Base-by-base conservation (phyloP, 2,797 vertebrate genomes). In the Takifugu ocellatus region DNA sequence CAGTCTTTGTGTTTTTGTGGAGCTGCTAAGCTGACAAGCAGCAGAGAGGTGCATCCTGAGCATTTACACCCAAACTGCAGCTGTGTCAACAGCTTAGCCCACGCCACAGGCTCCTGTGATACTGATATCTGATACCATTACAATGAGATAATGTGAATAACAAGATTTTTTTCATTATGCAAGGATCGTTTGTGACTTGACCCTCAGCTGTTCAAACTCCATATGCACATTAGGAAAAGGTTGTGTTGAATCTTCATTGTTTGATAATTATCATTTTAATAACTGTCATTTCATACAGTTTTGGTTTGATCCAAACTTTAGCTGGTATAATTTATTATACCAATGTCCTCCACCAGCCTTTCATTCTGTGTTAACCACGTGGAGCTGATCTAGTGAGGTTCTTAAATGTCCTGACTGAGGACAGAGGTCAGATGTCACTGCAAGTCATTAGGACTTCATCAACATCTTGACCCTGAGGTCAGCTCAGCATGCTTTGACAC, bases 71-170 rank as follows among this genome's bases (percentile, higher is more conserved):
- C 85, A 74, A 54, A 15, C 44, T 68, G 79, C 87, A 89, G 87
- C 87, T 88, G 88, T 84, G 87, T 87, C 85, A 88, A 88, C 81
- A 88, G 0, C 49, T 27, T 5, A 29, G 50, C 54, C 57, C 47
- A 50, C n/a, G n/a, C 36, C 59, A 59, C 45, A 15, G 44, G 21
- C 56, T 44, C 58, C 6, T 17, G 68, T 27, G 39, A 68, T 25
- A 61, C 66, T 62, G 60, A 66, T 70, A 74, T 67, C 47, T 25
- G 54, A 54, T 47, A 55, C 2, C 21, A 39, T 14, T 39, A 6
- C n/a, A 46, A 46, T 7, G 12, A 63, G 57, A 64, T 61, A 68
- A 68, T 36, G 45, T 8, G 4, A 45, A 49, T 26, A 45, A 48
- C 44, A 63, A 0, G 8, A 25, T 52, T 27, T 17, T 54, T 10